Conservation (phyloP, 2,888 invertebrate species). For the Caenorhabditis sp. region DNA sequence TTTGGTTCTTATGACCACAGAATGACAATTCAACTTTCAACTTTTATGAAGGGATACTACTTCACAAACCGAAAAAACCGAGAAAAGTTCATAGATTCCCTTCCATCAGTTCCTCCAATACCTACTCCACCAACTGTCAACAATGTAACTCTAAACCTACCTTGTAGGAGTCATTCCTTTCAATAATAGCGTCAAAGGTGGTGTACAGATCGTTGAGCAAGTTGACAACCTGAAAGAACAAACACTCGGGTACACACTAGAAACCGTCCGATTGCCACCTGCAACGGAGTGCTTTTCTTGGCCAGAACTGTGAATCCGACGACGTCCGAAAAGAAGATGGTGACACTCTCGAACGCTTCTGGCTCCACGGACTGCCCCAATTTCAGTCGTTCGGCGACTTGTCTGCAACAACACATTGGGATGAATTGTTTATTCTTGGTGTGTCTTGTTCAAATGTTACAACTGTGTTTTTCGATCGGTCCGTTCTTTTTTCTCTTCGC, state of each 20-base stretch:
- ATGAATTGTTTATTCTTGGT: conserved; percentile 27
- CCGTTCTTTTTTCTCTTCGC: conserved; percentile 33
- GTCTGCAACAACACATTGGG: conserved; percentile 68
- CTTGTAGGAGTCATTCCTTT: conserved; percentile 81
- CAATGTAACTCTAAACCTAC: conserved; percentile 63
- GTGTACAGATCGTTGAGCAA: conserved; percentile 81
- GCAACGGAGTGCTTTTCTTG: conserved; percentile 76
- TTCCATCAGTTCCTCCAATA: conserved; percentile 15
- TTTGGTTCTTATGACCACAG: too few species aligned
- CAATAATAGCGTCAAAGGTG: conserved; percentile 80
- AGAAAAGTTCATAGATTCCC: conserved; percentile 15
- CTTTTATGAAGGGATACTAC: background rate
- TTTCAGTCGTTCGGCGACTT: conserved; percentile 80
- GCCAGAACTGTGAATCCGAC: conserved; percentile 78
- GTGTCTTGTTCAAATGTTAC: conserved; percentile 11
- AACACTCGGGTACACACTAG: conserved; percentile 31
- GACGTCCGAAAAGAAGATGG: conserved; percentile 80
- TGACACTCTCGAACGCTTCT: conserved; percentile 76
- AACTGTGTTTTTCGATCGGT: conserved; percentile 45
- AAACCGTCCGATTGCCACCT: conserved; percentile 52
- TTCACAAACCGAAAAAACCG: conserved; percentile 14
- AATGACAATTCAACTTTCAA: background rate
- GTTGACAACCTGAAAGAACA: conserved; percentile 77
- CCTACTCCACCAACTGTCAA: conserved; percentile 22
- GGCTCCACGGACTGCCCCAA: conserved; percentile 79